phyloP scores from a whole-genome alignment of 2,888 invertebrate species.

The Norana najaformis region DNA sequence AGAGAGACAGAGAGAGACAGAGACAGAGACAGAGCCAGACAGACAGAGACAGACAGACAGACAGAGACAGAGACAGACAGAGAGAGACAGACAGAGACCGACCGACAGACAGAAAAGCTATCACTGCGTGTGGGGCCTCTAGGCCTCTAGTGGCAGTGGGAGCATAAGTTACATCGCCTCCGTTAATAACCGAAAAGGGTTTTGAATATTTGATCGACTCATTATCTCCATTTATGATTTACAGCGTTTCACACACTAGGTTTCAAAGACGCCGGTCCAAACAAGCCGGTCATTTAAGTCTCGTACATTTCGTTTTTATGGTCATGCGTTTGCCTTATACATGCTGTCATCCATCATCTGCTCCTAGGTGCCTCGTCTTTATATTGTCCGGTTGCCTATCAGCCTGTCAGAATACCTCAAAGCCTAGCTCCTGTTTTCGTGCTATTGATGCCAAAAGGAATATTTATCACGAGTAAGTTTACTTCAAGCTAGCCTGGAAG shows the following conservation, averaged over 20 bases:
- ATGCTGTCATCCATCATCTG: neutral
- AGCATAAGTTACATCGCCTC: neutral
- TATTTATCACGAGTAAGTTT: neutral
- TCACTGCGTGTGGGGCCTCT: neutral
- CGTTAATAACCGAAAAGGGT: neutral
- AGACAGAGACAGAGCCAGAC: too few species aligned
- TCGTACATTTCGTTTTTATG: neutral
- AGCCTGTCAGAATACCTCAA: neutral
- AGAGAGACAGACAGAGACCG: too few species aligned
- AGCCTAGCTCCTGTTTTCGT: neutral
- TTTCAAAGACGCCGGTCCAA: neutral
- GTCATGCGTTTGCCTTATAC: neutral
- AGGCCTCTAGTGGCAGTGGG: neutral
- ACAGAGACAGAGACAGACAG: too few species aligned
- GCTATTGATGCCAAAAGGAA: neutral
- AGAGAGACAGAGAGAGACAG: neutral
- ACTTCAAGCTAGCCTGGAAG: neutral
- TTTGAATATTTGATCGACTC: constrained; percentile 25
- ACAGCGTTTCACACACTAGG: neutral
- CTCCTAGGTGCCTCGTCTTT: neutral
- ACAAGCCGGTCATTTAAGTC: neutral
- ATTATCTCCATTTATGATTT: constrained; percentile 9
- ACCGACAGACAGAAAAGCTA: neutral
- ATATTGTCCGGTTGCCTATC: neutral
- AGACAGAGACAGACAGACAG: too few species aligned